These are phyloP conservation scores for Frankliniella intonsa DNA, from an alignment of 2,888 invertebrate species.

Conservation along the genomic window DNA sequence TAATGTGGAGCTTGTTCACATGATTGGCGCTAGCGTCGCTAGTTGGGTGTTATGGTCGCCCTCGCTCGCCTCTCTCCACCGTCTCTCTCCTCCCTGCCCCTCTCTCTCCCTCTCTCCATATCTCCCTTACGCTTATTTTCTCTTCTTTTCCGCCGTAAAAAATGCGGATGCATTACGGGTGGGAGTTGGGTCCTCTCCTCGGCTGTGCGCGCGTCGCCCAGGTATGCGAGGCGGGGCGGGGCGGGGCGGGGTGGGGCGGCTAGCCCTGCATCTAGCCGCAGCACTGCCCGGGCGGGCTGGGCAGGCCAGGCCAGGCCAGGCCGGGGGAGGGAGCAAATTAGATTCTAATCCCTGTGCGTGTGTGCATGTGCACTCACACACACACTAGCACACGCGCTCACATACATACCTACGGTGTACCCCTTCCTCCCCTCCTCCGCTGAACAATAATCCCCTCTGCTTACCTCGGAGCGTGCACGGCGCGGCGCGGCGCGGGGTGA, in stretches of 20 bases:
- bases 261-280: too few relatives aligned
- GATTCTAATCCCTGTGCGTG: not conserved
- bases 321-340: conserved; percentile 15
- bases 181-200: not conserved
- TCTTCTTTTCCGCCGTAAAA: not conserved
- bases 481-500: not conserved
- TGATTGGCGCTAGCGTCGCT: too few relatives aligned
- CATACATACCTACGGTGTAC: not conserved
- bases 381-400: not conserved
- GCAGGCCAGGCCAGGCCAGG: not conserved
- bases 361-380: not conserved
- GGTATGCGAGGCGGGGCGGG: not conserved
- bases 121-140: not conserved
- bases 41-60: too few relatives aligned
- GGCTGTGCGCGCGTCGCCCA: not conserved
- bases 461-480: not conserved
- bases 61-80: too few relatives aligned
- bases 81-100: too few relatives aligned
- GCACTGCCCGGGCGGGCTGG: not conserved
- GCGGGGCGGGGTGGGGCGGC: not conserved
- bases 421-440: not conserved
- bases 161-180: not conserved
- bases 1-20: too few relatives aligned
- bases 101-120: too few relatives aligned
- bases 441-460: not conserved